Conservation (phyloP, 2,888 invertebrate species). For the Caenorhabditis zanzibari region DNA sequence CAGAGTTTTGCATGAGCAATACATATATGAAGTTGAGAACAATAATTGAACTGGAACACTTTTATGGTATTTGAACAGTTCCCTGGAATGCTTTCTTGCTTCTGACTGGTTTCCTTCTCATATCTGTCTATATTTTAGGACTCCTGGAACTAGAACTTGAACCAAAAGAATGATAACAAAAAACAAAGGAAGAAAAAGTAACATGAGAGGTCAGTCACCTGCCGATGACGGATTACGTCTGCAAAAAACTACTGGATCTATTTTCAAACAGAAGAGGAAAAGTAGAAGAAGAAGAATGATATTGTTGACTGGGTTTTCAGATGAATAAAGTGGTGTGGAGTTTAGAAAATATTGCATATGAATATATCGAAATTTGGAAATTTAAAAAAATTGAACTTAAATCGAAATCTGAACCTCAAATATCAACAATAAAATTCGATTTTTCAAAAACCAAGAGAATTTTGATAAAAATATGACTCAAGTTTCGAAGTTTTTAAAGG, state of each 20-base stretch:
- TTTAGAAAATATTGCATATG: too few relatives aligned
- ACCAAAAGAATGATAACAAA: conserved; percentile 9
- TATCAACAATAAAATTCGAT: too few relatives aligned
- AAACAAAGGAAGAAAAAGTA: conserved; percentile 19
- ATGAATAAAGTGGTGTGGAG: not conserved
- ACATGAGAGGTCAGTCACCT: conserved; percentile 41
- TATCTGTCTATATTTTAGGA: too few relatives aligned
- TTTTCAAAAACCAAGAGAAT: too few relatives aligned
- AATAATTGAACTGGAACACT: too few relatives aligned
- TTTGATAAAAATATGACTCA: too few relatives aligned
- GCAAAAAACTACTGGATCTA: conserved; percentile 5
- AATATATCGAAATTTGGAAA: too few relatives aligned
- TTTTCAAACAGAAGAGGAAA: not conserved
- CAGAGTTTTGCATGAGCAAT: conserved; percentile 11
- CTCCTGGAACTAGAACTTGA: not conserved
- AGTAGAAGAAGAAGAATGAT: not conserved
- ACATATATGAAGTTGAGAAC: too few relatives aligned
- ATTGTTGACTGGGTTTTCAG: not conserved
- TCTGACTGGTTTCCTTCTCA: too few relatives aligned
- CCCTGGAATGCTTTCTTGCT: not conserved
- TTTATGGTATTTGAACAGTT: not conserved
- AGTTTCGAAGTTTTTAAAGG: too few relatives aligned
- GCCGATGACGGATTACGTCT: conserved; percentile 14
- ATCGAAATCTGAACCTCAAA: too few relatives aligned
- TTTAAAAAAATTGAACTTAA: too few relatives aligned